Percentiles rank a stretch among this genome's conserved stretches.
These are phyloP conservation scores for Montipora efflorescens DNA, from an alignment of 64 coral and sea anemone species.

Conservation along the genomic window DNA sequence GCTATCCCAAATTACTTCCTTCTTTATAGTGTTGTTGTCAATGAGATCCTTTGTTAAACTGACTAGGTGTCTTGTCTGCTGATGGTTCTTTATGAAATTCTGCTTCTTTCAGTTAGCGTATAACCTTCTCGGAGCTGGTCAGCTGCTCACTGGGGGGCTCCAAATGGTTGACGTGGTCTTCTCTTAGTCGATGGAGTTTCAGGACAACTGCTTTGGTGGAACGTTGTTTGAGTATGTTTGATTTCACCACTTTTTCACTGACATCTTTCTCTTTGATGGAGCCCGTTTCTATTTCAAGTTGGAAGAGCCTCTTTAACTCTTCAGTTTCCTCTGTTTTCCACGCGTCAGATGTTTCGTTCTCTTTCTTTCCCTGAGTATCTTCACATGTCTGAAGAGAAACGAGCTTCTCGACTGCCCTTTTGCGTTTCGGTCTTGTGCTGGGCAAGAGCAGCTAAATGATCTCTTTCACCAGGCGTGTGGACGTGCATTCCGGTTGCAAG, in stretches of 20 bases:
- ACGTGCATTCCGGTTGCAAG: constrained; percentile 54
- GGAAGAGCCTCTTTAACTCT: constrained; percentile 32
- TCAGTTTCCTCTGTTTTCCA: constrained; percentile 52
- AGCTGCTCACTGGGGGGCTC: constrained; percentile 5
- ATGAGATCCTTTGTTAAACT: neutral
- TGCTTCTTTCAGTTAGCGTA: neutral
- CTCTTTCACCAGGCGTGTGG: constrained; percentile 52
- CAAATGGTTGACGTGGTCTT: constrained; percentile 4
- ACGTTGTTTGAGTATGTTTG: constrained; percentile 18
- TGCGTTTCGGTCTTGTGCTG: constrained; percentile 64
- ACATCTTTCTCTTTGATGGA: constrained; percentile 26
- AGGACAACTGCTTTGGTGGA: constrained; percentile 52
- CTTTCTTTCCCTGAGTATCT: neutral
- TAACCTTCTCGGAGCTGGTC: neutral
- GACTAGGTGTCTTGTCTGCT: neutral
- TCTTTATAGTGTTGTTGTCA: too few relatives aligned
- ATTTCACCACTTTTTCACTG: constrained; percentile 34
- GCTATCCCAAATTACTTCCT: too few relatives aligned
- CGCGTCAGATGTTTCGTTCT: neutral
- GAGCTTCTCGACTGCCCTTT: constrained; percentile 57
- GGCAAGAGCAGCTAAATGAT: constrained; percentile 61
- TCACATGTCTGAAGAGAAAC: constrained; percentile 36
- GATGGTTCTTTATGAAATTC: neutral
- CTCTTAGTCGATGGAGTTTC: constrained; percentile 41
- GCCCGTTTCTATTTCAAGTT: constrained; percentile 45